These are phyloP conservation scores for Lepus americanus DNA, from an alignment of 2,113 vertebrate species.

Conservation along the genomic window DNA sequence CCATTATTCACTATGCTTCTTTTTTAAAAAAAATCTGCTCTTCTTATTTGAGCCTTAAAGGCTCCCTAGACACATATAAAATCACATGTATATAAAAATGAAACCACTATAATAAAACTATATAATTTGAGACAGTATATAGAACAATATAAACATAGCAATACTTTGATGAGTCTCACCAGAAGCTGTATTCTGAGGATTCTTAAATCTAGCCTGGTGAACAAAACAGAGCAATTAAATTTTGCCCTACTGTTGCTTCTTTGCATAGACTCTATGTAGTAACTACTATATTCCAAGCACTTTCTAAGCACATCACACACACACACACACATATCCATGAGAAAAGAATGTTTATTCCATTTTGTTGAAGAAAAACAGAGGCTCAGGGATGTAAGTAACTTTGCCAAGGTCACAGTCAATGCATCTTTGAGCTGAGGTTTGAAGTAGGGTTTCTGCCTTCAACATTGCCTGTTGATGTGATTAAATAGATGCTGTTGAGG, in stretches of 20 bases:
- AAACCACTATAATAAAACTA: conserved; percentile 70
- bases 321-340: background rate
- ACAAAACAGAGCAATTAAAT: conserved; percentile 50
- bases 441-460: background rate
- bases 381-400: background rate
- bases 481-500: no score
- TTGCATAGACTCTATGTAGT: conserved; percentile 24
- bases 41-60: conserved; percentile 67
- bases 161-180: conserved; percentile 47
- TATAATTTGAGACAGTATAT: conserved; percentile 42
- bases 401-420: conserved; percentile 17
- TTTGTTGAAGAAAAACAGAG: conserved; percentile 46
- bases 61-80: conserved; percentile 68
- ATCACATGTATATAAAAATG: conserved; percentile 57
- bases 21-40: conserved; percentile 53
- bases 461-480: background rate
- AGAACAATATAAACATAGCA: conserved; percentile 42
- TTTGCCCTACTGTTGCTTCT: conserved; percentile 43
- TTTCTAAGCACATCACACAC: conserved; percentile 29
- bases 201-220: conserved; percentile 49
- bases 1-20: conserved; percentile 69
- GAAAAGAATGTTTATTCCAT: background rate
- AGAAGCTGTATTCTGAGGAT: conserved; percentile 57
- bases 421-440: background rate
- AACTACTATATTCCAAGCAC: conserved; percentile 32